Evolutionary conservation across 2,888 invertebrate genomes (phyloP), one percentile per base, ranked within the genome.

Genomic region (Meiosimyza decipiens): DNA sequence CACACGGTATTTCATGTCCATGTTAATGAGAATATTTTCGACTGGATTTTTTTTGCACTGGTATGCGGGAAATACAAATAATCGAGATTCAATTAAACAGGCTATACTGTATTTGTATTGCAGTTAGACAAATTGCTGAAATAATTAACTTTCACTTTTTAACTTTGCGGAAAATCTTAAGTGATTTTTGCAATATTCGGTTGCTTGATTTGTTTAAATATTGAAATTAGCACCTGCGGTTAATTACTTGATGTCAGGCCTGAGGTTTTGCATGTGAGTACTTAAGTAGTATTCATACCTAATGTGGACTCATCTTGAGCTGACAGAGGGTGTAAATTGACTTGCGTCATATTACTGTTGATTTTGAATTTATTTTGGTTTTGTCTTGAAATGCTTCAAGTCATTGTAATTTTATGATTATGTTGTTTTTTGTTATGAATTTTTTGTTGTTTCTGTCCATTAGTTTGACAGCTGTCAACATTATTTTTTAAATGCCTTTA

Each of bases 361-460:
- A 11, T 15, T 16, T 55, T 15, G 55, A 12, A 16, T 71, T 52
- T 40, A 52, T 70, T 15, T 63, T 11, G 65, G 16, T 51, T 59
- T 67, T 66, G 60, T 71, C 52, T 13, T 72, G 55, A 66, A 33
- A 40, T 64, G 28, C n/a, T 55, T 28, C 6, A 22, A 66, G 47
- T 11, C 16, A 9, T 28, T n/a, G 22, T 11, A 18, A 47, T 55
- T 57, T 47, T 57, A 47, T 13, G 40, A 55, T 18, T 49, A 11
- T 12, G 33, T 49, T 65, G 1, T 49, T 63, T 13, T 57, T 22
- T 28, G 28, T 28, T 50, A 28, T 55, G n/a, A n/a, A 55, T 55
- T 55, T 22, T 55, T 72, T 28, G 60, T 22, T 51, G 47, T 71
- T 64, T 2, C 69, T 72, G 74, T 60, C 72, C 65, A 51, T 69